phyloP scores from a whole-genome alignment of 2,888 invertebrate genomes.

The Gisinianus flammeolus region DNA sequence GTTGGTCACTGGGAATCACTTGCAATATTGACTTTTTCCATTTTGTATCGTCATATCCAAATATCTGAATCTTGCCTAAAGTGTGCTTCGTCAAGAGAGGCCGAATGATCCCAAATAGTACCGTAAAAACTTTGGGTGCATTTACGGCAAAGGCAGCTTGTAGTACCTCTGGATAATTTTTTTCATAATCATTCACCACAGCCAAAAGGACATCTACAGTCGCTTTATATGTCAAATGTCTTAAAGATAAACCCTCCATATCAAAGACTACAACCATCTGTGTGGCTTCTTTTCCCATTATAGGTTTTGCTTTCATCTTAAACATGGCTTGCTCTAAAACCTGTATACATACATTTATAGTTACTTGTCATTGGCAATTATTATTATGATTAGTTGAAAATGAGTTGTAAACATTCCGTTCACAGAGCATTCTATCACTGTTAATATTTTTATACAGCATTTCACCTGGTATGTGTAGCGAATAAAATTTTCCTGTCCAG shows the following conservation, averaged over 20 bases:
- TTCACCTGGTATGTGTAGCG: conserved; percentile 26
- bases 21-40: conserved; percentile 19
- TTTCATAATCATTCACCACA: conserved; percentile 23
- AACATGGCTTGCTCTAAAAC: conserved; percentile 23
- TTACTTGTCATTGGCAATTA: too few relatives aligned
- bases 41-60: conserved; percentile 14
- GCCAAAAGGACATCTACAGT: conserved; percentile 18
- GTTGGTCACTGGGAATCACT: conserved; percentile 5
- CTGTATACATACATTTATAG: conserved; percentile 36
- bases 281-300: conserved; percentile 16
- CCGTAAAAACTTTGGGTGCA: conserved; percentile 51
- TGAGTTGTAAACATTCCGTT: too few relatives aligned
- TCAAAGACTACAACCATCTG: conserved; percentile 40
- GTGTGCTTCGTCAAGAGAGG: conserved; percentile 50
- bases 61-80: conserved; percentile 47
- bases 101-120: conserved; percentile 49
- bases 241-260: conserved; percentile 29
- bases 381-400: too few relatives aligned
- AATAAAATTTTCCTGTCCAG: conserved; percentile 42
- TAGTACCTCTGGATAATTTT: conserved; percentile 32
- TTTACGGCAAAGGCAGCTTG: conserved; percentile 27
- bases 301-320: background rate
- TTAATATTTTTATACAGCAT: too few relatives aligned
- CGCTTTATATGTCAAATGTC: conserved; percentile 28
- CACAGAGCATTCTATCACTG: too few relatives aligned